A percentile compares a stretch with the other conserved stretches of the same genome.
Conservation (phyloP, 2,888 invertebrate species). For the Sipha maydis region DNA sequence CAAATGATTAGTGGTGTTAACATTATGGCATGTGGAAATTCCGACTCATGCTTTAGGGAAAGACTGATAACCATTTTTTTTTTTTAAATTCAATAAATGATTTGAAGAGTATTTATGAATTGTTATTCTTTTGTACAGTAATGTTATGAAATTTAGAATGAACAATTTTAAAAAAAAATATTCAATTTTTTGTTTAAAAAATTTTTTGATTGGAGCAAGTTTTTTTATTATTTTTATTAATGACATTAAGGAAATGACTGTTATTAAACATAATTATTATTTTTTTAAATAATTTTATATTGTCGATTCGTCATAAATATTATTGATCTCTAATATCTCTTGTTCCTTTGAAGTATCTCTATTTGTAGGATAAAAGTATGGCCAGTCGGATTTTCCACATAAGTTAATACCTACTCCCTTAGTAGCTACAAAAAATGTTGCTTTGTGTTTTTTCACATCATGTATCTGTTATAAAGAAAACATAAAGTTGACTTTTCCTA, state of each 20-base stretch:
- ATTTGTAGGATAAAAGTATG: conserved; percentile 48
- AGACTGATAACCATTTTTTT: conserved; percentile 53
- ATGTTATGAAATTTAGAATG: conserved; percentile 34
- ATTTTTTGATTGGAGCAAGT: conserved; percentile 4
- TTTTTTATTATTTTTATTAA: conserved; percentile 52
- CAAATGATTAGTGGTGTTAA: conserved; percentile 52
- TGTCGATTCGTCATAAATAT: conserved; percentile 39
- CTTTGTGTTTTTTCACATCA: conserved; percentile 49
- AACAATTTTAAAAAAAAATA: conserved; percentile 9
- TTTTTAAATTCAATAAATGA: conserved; percentile 34
- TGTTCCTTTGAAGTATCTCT: conserved; percentile 58
- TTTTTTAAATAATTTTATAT: conserved; percentile 56
- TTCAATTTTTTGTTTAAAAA: conserved; percentile 19
- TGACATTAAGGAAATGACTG: conserved; percentile 48
- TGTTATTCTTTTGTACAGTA: conserved; percentile 52
- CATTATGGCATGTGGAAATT: conserved; percentile 52
- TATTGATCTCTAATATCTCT: conserved; percentile 59
- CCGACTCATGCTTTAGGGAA: conserved; percentile 60
- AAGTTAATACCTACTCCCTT: conserved; percentile 52
- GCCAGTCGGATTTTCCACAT: conserved; percentile 54
- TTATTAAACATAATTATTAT: conserved; percentile 50
- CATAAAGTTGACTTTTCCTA: conserved; percentile 42
- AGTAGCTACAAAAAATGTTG: conserved; percentile 43
- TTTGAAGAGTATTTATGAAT: conserved; percentile 41
- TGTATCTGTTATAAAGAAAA: conserved; percentile 47